Evolutionary conservation across 2,113 vertebrate genomes (phyloP).

Genomic region (Electrona antarctica): DNA sequence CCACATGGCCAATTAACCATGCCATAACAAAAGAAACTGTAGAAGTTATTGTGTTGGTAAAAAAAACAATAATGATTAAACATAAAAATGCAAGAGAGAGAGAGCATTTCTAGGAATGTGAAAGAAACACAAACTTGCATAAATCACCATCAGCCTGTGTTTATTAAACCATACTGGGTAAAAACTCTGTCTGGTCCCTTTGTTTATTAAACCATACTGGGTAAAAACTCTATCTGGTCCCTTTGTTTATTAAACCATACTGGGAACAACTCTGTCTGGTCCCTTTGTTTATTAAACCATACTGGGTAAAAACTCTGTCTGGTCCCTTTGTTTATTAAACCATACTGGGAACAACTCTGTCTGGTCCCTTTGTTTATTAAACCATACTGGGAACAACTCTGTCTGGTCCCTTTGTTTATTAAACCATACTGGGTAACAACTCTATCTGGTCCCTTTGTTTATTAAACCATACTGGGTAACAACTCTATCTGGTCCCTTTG

Average conservation of each 20-base stretch:
- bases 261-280: too few species aligned
- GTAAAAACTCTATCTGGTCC: not conserved
- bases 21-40: not conserved
- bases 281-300: not conserved
- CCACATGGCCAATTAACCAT: too few species aligned
- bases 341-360: too few species aligned
- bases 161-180: constrained; percentile 31
- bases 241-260: too few species aligned
- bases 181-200: not conserved
- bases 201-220: too few species aligned
- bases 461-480: too few species aligned
- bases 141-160: constrained; percentile 48
- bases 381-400: too few species aligned
- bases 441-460: not conserved
- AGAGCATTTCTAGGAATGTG: constrained; percentile 11
- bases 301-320: too few species aligned
- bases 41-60: constrained; percentile 4
- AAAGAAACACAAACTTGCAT: constrained; percentile 19
- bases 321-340: not conserved
- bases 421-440: too few species aligned
- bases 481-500: not conserved
- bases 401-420: not conserved
- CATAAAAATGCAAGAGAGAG: constrained; percentile 1
- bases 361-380: not conserved
- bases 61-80: constrained; percentile 24